Evolutionary conservation across 2,797 vertebrate genomes (phyloP).

Genomic region (Hypotaenidia okinawae): DNA sequence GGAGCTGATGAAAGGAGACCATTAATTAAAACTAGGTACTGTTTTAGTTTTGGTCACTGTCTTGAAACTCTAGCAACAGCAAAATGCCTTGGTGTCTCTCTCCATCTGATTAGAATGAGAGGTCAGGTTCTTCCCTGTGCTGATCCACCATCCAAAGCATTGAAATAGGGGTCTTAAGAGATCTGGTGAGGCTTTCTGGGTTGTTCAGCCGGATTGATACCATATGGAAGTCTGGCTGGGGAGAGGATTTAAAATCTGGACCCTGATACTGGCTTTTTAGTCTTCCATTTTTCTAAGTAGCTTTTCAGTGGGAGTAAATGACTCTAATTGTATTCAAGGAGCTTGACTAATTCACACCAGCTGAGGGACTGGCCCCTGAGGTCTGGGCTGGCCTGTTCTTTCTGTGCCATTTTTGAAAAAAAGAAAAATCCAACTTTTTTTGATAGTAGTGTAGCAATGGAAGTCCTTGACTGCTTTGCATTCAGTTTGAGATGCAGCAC

Average conservation of each 20-base stretch:
- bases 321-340: conserved; percentile 54
- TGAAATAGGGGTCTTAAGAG: neutral
- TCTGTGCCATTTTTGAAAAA: neutral
- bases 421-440: neutral
- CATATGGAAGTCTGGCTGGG: conserved; percentile 30
- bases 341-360: conserved; percentile 63
- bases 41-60: conserved; percentile 7
- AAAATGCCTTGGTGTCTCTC: neutral
- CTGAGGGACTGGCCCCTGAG: conserved; percentile 52
- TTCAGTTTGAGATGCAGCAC: neutral
- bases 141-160: neutral
- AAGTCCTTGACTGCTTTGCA: neutral
- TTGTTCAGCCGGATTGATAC: conserved; percentile 31
- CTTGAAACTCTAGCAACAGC: neutral
- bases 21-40: conserved; percentile 37
- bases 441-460: neutral
- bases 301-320: conserved; percentile 44
- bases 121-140: neutral
- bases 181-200: conserved; percentile 5
- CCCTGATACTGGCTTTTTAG: conserved; percentile 9
- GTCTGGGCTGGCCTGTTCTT: conserved; percentile 47
- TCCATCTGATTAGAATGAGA: neutral
- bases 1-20: neutral
- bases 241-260: conserved; percentile 51
- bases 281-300: conserved; percentile 46